Base-by-base conservation (phyloP, 2,113 vertebrate species). In the Caracal caracal region DNA sequence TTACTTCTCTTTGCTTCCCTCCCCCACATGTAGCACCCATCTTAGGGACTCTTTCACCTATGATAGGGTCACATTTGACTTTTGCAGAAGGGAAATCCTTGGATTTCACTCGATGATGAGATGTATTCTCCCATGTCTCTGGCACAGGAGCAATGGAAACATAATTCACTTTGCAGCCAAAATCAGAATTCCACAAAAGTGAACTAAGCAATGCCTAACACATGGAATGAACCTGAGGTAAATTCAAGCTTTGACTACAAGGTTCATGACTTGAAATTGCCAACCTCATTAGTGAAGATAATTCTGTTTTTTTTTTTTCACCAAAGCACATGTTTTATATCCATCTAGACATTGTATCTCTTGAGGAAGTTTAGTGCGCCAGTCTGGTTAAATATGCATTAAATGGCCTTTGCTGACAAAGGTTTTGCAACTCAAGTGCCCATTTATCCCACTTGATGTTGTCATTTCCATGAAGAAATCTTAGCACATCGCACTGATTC, bases 281-380 rank as follows among this genome's bases (percentile, higher is more conserved):
- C 70, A 92, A 28, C 35, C 11, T 83, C 33, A 87, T 95, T 93
- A 88, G 0, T 78, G 20, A 96, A 75, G 49, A 19, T 93, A 1
- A 10, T 61, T 49, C 13, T 3, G 63, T 73, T 49, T 12, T 22
- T 28, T 63, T 33, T 73, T 68, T 79, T 22, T 2, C 10, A 83
- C 37, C 30, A 86, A 96, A 95, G 75, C 51, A 88, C 33, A 61
- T 94, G 61, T 88, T 96, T 97, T 93, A 22, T 63, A 90, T 96
- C 51, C 65, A 63, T 26, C 26, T 33, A 49, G 75, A 73, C 30
- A 78, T 53, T 84, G 65, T 51, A 96, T 95, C 30, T 94, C 12
- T 53, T 94, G 24, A 68, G 30, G 9, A 94, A 94, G 47, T n/a
- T 81, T 83, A 91, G 43, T 80, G 70, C 86, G 10, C 10, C 26